These are phyloP conservation scores for Drosophila melanogaster DNA, from an alignment of 1,140 invertebrate species.

Conservation along the genomic window Release_6_plus_ISO1_MT NC_004354.4:3361001-3361500, in stretches of 20 bases:
- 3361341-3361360: neutral
- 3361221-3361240: constrained; percentile 36
- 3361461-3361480: no score
- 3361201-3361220: constrained; percentile 18
- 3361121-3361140: no score
- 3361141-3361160: constrained; percentile 11
- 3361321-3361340: constrained; percentile 1
- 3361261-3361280: constrained; percentile 20
- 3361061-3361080: neutral
- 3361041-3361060: constrained; percentile 41
- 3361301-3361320: constrained; percentile 1
- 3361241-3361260: constrained; percentile 24
- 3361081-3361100: constrained; percentile 15
- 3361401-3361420: no score
- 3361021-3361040: constrained; percentile 60
- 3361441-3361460: no score
- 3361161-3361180: neutral
- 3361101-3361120: neutral
- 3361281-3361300: constrained; percentile 28
- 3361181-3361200: constrained; percentile 1
- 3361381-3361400: no score
- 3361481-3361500: neutral
- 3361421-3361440: no score
- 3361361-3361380: no score
- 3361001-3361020: constrained; percentile 52